Evolutionary conservation across 2,113 vertebrate species (phyloP).

Genomic region (Strix aluco): DNA sequence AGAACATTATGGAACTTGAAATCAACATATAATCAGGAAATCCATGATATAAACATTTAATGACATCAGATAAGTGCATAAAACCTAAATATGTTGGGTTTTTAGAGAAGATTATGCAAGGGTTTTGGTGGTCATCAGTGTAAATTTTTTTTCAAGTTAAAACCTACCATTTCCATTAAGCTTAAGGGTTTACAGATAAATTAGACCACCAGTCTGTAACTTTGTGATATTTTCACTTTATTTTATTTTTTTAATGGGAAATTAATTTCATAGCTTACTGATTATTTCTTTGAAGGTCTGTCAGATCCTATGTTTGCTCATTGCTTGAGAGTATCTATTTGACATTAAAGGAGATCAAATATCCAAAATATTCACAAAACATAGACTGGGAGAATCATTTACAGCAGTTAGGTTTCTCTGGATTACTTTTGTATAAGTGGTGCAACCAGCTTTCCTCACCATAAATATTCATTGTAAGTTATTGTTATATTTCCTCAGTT

Average conservation of each 20-base stretch:
- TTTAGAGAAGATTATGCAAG: slow-evolving; percentile 7
- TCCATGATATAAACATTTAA: not conserved
- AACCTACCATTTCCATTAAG: not conserved
- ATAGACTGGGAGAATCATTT: not conserved
- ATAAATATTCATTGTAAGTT: not conserved
- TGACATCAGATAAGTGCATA: not conserved
- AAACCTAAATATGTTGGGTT: not conserved
- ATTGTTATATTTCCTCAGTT: not conserved
- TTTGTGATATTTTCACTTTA: not conserved
- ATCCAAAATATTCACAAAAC: not conserved
- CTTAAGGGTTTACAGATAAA: not conserved
- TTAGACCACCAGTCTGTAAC: not conserved
- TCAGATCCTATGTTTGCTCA: not conserved
- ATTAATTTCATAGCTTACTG: not conserved
- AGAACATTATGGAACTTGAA: slow-evolving; percentile 19
- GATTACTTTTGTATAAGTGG: not conserved
- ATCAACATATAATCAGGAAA: slow-evolving; percentile 33
- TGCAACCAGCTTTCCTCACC: not conserved
- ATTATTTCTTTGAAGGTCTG: not conserved
- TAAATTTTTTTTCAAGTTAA: not conserved
- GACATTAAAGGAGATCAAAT: not conserved
- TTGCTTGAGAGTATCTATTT: not conserved
- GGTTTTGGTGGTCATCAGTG: not conserved
- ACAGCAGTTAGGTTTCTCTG: not conserved
- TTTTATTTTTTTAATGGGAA: not conserved